A percentile compares a stretch with the other conserved stretches of the same genome.
phyloP scores from a whole-genome alignment of 2,113 vertebrate species.

The Geococcyx californianus region DNA sequence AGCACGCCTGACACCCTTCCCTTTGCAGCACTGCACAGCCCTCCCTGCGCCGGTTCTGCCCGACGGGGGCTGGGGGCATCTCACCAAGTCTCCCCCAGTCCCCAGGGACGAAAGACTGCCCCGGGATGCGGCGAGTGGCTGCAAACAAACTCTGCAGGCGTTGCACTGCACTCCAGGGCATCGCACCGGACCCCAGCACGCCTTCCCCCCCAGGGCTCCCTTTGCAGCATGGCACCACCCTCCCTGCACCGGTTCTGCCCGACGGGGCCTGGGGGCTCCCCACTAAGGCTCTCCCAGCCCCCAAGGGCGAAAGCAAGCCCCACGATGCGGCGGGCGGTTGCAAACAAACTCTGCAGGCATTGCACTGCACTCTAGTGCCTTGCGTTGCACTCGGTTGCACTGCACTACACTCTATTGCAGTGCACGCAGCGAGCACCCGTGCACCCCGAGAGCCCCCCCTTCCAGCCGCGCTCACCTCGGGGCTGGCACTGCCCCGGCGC shows the following conservation, averaged over 20 bases:
- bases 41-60: background rate
- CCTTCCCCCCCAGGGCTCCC: background rate
- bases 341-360: background rate
- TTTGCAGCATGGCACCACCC: background rate
- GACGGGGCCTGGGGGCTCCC: background rate
- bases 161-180: no score
- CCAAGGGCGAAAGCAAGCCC: background rate
- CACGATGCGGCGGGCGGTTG: background rate
- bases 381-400: background rate
- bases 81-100: background rate
- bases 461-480: slow-evolving; percentile 71
- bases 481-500: slow-evolving; percentile 62
- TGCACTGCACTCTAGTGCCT: background rate
- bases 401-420: background rate
- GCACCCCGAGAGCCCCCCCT: background rate
- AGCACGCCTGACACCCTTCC: background rate
- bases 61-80: background rate
- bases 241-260: background rate
- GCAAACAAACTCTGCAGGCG: background rate
- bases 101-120: no score
- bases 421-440: background rate
- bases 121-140: background rate
- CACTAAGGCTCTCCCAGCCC: background rate
- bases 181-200: no score
- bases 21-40: background rate